Base-by-base conservation (phyloP, 2,113 vertebrate genomes). In the Chelonoidis abingdonii region DNA sequence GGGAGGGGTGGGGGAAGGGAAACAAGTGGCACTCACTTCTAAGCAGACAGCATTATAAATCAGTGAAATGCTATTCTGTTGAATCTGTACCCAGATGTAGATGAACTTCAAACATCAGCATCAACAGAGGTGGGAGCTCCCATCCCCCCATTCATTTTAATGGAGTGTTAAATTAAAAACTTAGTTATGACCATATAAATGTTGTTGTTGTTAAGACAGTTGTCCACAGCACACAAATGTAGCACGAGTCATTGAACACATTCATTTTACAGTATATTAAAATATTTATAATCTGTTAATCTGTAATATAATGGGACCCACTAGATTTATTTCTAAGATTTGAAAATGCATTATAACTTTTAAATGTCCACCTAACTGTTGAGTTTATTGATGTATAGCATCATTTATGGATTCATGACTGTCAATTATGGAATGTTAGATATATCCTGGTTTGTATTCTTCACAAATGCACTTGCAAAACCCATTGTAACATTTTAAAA, bases 91-190 rank as follows among this genome's bases (percentile, higher is more conserved):
- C 82, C 86, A 86, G 91, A 83, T 7, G 41, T 83, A 95, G 80
- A 86, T 84, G 91, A 91, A 83, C 96, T 95, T 92, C 89, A 95
- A 97, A 92, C 94, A 91, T 80, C 38, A 95, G 54, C 86, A 84
- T 85, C 94, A 89, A 89, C 92, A 97, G 88, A 95, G 84, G 90
- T 94, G 89, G 59, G 90, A 95, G 88, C 82, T 25, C 87, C 88
- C 89, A 92, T 95, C 94, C 89, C 94, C 89, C 95, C 82, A 21
- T 41, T 59, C 65, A 3, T 96, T 87, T 88, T 89, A 92, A 96
- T 93, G 95, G 95, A 82, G 92, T 97, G 93, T 96, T 97, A 97
- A 97, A 97, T 97, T 96, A 95, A 97, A 95, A 97, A 93, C 92
- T 92, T 97, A 95, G 92, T 93, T 92, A 85, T n/a, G 86, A 95